Base-by-base conservation (phyloP, 1,140 invertebrate genomes). In the Leptopilina clavipes region DNA sequence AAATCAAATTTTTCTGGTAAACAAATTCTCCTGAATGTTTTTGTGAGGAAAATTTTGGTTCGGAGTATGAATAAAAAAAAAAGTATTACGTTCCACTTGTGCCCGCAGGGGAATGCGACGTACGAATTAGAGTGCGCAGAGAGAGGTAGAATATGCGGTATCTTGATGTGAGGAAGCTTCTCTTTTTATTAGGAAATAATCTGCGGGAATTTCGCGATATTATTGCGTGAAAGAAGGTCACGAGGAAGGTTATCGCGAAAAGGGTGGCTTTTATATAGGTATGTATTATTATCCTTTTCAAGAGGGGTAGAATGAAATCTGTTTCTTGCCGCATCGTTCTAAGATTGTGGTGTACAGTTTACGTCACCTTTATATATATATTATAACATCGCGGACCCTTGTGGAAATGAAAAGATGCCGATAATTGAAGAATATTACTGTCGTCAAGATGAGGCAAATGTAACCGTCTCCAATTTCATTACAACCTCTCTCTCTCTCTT, bases 361-460 rank as follows among this genome's bases (percentile, higher is more conserved):
- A n/a, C n/a, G n/a, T n/a, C n/a, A n/a, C n/a, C n/a, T 31, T 14
- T 22, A 7, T 31, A 31, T 0, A 3, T n/a, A 22, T 31, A 31
- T 5, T 54, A 12, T 65, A 19, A 65, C 59, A 37, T 65, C 25
- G 5, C 59, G 12, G 14, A 31, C 59, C 25, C 25, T 65, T 37
- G 59, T 37, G 25, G 59, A 40, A 65, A 65, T 31, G 59, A 65
- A 31, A 65, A 65, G 59, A 65, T 65, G 59, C 25, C 59, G 59
- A 65, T 65, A 65, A 65, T 65, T 65, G 59, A 65, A 65, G 59
- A 65, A 65, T 65, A 65, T 65, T 65, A 31, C 59, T 31, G 12
- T 65, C 59, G 59, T 65, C 59, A 65, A 65, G 25, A 65, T 6
- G 59, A 65, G 59, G 25, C 11, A 65, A 65, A 65, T 65, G 59